Evolutionary conservation across 2,113 vertebrate species (phyloP).

Genomic region (Megalops atlanticus): DNA sequence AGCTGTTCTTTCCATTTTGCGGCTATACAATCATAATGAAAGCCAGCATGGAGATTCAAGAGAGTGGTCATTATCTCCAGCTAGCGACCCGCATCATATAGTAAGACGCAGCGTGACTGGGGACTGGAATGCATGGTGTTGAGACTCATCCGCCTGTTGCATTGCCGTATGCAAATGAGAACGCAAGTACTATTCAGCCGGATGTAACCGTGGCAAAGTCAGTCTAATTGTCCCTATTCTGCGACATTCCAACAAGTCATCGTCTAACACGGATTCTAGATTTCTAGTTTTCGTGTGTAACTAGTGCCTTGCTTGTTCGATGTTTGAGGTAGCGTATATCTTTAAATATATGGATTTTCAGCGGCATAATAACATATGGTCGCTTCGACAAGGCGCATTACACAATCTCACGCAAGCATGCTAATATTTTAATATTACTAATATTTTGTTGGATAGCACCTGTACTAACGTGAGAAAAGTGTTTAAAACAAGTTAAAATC

Average conservation of each 20-base stretch:
- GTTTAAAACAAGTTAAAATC: too few species aligned
- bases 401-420: too few species aligned
- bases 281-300: not conserved
- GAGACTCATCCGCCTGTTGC: constrained; percentile 12
- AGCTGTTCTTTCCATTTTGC: constrained; percentile 14
- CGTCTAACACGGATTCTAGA: not conserved
- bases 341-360: not conserved
- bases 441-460: too few species aligned
- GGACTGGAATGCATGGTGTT: constrained; percentile 6
- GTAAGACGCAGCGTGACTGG: not conserved
- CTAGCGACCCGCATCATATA: constrained; percentile 22
- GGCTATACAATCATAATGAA: constrained; percentile 14
- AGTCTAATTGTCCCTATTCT: not conserved
- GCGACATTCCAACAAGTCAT: not conserved
- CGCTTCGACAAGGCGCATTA: too few species aligned
- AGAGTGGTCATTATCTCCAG: constrained; percentile 31
- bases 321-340: not conserved
- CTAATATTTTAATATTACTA: too few species aligned
- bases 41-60: constrained; percentile 8
- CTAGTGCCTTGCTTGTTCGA: not conserved
- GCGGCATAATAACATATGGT: too few species aligned
- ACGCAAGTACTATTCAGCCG: not conserved
- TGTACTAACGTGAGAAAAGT: too few species aligned
- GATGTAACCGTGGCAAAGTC: not conserved
- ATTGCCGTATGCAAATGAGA: not conserved